Conservation (phyloP, 2,888 invertebrate genomes). For the Acanthosepion esculentum region DNA sequence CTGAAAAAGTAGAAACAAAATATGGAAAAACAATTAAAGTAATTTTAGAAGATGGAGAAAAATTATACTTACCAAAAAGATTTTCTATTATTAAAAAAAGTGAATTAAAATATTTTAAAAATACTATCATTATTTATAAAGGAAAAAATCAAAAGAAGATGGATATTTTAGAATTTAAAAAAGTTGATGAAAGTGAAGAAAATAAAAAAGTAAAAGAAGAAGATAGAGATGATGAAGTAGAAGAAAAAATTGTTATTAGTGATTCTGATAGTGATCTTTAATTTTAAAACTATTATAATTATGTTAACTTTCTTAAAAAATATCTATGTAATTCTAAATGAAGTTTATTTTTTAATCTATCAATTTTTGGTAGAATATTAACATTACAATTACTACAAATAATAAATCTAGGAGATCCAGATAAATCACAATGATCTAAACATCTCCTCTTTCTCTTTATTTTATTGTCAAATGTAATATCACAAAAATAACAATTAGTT, state of each 20-base stretch:
- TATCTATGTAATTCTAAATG: conserved; percentile 33
- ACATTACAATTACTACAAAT: conserved; percentile 38
- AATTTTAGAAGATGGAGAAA: too few relatives aligned
- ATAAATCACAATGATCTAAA: conserved; percentile 35
- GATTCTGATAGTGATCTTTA: neutral
- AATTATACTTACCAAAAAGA: too few relatives aligned
- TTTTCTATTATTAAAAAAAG: too few relatives aligned
- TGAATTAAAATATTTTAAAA: too few relatives aligned
- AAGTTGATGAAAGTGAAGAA: neutral
- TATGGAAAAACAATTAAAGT: too few relatives aligned
- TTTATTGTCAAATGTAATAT: neutral
- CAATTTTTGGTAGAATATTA: neutral
- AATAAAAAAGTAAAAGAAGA: neutral
- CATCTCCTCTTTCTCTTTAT: neutral
- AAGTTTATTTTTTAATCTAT: neutral
- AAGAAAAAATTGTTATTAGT: neutral
- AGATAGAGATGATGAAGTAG: too few relatives aligned
- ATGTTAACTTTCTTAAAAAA: neutral
- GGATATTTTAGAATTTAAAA: too few relatives aligned
- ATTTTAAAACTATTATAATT: too few relatives aligned
- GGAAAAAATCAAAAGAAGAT: rapidly evolving
- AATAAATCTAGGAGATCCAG: conserved; percentile 37
- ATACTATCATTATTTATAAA: neutral
- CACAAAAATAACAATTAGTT: conserved; percentile 17
- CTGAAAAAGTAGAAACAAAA: too few relatives aligned